Base-by-base conservation (phyloP, 2,113 vertebrate species). In the Rhea americana region DNA sequence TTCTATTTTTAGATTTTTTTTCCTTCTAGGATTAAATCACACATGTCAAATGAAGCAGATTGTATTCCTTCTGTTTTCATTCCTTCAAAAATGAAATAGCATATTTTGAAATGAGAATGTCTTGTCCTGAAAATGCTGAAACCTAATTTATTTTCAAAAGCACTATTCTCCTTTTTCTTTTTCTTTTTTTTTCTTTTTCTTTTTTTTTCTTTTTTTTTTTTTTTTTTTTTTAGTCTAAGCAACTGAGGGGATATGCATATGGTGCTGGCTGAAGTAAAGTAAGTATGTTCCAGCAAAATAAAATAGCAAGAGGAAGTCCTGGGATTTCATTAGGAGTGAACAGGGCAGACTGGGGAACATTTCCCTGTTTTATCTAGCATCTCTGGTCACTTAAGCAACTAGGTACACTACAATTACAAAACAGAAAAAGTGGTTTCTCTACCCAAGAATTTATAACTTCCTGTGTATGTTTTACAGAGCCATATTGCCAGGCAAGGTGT, bases 321-420 rank as follows among this genome's bases (percentile, higher is more conserved):
- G 50, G 41, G 18, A 4, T 59, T 83, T 86, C 73, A 21, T 17
- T 9, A 15, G 10, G 28, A 63, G 28, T 48, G 48, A 82, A 48
- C 21, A 24, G 68, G 35, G 22, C 20, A 74, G 56, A n/a, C 0
- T 13, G 15, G 51, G 30, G 32, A 78, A 81, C 0, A 1, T 55
- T 2, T 1, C 11, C 55, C 13, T 50, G 26, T 21, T 77, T 85
- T 79, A 3, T 10, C 35, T 43, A 43, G 62, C 35, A 76, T 45
- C 22, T 37, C 15, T 9, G 39, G 35, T 70, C 58, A 22, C 7
- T 68, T 28, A 2, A 2, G 61, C 61, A 67, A 37, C 7, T 74
- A 53, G 39, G 47, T 39, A 24, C n/a, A 32, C 22, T 11, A 32
- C 9, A 45, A 51, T 5, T 35, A 10, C 47, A 32, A 24, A 62